phyloP scores from a whole-genome alignment of 1,140 invertebrate genomes.

The Drosophila varians region DNA sequence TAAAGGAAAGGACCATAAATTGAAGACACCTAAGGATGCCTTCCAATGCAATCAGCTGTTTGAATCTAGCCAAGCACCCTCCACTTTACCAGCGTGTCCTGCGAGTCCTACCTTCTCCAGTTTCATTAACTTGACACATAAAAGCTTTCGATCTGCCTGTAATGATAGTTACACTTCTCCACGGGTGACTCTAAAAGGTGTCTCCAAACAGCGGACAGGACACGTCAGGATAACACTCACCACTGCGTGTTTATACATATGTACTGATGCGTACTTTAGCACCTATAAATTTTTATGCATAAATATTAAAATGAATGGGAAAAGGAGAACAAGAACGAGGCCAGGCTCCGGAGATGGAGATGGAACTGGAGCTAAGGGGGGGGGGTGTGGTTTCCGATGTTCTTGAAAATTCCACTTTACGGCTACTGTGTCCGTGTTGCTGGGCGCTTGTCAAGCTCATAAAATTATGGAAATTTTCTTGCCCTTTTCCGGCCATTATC shows the following conservation, averaged over 20 bases:
- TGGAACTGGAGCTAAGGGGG: background rate
- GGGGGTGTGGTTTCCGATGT: conserved; percentile 47
- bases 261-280: conserved; percentile 73
- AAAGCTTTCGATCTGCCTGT: conserved; percentile 49
- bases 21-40: no score
- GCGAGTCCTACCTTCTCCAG: background rate
- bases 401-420: conserved; percentile 69
- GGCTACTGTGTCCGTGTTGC: conserved; percentile 26
- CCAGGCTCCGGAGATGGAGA: no score
- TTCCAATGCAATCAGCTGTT: conserved; percentile 57
- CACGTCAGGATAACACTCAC: background rate
- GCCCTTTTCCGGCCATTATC: conserved; percentile 68
- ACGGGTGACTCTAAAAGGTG: conserved; percentile 12
- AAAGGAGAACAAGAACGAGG: no score
- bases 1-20: conserved; percentile 10
- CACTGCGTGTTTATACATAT: conserved; percentile 51
- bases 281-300: conserved; percentile 79
- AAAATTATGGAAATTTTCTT: conserved; percentile 79
- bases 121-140: conserved; percentile 53
- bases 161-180: conserved; percentile 32
- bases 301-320: conserved; percentile 65
- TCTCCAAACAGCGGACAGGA: background rate
- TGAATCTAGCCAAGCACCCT: conserved; percentile 33
- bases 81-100: background rate
- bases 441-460: conserved; percentile 61